These are phyloP conservation scores for Xiphophorus maculatus DNA, from an alignment of 2,113 vertebrate genomes.

Conservation along the genomic window DNA sequence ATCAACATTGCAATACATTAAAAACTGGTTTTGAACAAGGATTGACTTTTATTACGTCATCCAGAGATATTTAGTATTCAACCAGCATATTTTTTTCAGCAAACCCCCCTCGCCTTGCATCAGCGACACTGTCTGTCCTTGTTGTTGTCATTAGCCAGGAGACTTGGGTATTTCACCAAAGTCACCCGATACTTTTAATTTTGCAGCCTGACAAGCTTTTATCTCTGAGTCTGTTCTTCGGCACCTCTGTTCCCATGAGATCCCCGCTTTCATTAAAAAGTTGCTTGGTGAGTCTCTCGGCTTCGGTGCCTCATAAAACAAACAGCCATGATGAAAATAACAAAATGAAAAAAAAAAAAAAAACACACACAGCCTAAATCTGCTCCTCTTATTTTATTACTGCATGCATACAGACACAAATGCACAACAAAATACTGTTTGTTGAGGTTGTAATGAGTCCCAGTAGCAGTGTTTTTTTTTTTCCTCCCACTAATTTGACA, in stretches of 20 bases:
- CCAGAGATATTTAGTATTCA: slow-evolving; percentile 25
- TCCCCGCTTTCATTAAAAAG: slow-evolving; percentile 69
- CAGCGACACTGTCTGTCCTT: slow-evolving; percentile 26
- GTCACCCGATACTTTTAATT: slow-evolving; percentile 60
- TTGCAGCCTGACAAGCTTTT: slow-evolving; percentile 33
- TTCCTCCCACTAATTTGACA: slow-evolving; percentile 77
- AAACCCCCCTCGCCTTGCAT: slow-evolving; percentile 21
- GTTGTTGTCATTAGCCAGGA: slow-evolving; percentile 22
- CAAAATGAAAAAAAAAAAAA: slow-evolving; percentile 8
- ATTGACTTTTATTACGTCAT: slow-evolving; percentile 12
- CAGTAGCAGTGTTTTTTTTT: slow-evolving; percentile 59
- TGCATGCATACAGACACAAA: slow-evolving; percentile 45
- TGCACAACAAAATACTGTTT: slow-evolving; percentile 62
- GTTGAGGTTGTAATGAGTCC: slow-evolving; percentile 79
- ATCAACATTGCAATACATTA: slow-evolving; percentile 4
- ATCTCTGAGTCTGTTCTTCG: slow-evolving; percentile 30
- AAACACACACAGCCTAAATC: slow-evolving; percentile 45
- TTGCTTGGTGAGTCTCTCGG: slow-evolving; percentile 68
- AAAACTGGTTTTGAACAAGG: slow-evolving; percentile 15
- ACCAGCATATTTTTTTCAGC: background rate
- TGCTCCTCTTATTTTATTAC: slow-evolving; percentile 57
- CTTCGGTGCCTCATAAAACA: slow-evolving; percentile 65
- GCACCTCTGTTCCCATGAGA: slow-evolving; percentile 55
- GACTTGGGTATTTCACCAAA: slow-evolving; percentile 53
- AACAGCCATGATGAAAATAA: slow-evolving; percentile 73